Percentiles rank a stretch among this genome's conserved stretches.
Conservation (phyloP, 2,113 vertebrate genomes). For the Aramus guarauna region DNA sequence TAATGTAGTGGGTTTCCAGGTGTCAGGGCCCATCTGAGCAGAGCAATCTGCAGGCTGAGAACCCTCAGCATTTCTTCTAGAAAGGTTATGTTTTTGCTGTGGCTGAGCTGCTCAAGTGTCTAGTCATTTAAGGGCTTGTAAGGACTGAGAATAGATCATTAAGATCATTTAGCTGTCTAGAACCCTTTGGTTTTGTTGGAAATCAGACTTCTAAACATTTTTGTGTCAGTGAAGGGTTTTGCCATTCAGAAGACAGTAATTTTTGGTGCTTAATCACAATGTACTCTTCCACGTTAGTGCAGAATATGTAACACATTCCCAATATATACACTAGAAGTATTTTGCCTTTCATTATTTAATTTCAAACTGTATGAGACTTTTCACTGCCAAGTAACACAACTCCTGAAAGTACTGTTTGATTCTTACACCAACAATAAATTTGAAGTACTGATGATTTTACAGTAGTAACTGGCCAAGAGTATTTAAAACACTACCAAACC, state of each 20-base stretch:
- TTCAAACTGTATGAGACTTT: background rate
- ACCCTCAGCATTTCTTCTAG: background rate
- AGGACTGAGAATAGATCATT: background rate
- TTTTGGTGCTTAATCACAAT: background rate
- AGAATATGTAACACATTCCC: background rate
- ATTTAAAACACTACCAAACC: background rate
- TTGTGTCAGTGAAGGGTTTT: background rate
- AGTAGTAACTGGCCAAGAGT: background rate
- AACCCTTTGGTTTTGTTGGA: background rate
- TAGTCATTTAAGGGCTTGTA: background rate
- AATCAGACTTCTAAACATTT: background rate
- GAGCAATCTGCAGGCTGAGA: background rate
- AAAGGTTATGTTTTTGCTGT: background rate
- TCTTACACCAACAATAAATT: background rate
- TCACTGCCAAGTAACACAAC: background rate
- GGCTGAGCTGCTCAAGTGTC: background rate
- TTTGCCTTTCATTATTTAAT: background rate
- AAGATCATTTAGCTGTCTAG: background rate
- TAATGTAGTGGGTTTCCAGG: background rate
- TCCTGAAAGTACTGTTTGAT: background rate
- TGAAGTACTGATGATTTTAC: background rate
- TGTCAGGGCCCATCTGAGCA: background rate
- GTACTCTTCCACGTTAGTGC: background rate
- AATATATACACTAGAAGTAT: background rate
- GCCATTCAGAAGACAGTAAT: background rate